Evolutionary conservation across 2,888 invertebrate species (phyloP).

Genomic region (Eupithecia pulchellata): DNA sequence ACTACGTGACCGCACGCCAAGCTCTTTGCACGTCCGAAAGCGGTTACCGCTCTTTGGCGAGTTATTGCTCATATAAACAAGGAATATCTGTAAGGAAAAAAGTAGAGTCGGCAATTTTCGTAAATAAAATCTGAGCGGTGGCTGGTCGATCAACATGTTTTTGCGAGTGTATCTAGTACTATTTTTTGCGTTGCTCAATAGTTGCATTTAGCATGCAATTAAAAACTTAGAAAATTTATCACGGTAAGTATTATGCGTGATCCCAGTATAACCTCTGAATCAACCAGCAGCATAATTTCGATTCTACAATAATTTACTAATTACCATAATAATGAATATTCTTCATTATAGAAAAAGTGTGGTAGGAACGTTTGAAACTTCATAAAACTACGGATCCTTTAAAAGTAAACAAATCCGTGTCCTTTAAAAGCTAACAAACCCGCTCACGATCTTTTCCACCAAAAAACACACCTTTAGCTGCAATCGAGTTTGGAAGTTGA

Average conservation of each 20-base stretch:
- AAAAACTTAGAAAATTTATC: too few relatives aligned
- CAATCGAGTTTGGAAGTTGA: slow-evolving; percentile 50
- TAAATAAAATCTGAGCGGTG: not conserved
- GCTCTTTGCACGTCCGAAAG: slow-evolving; percentile 50
- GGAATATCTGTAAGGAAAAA: not conserved
- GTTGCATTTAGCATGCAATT: not conserved
- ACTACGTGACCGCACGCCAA: slow-evolving; percentile 55
- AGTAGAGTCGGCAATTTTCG: not conserved
- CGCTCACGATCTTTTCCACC: not conserved
- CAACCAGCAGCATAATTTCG: not conserved
- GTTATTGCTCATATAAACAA: not conserved
- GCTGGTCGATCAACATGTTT: not conserved
- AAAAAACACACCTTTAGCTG: not conserved
- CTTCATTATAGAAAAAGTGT: not conserved
- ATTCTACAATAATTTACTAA: not conserved
- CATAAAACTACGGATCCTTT: not conserved
- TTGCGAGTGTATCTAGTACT: not conserved
- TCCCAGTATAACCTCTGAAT: too few relatives aligned
- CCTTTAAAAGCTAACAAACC: not conserved
- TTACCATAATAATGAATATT: not conserved
- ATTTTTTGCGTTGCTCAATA: not conserved
- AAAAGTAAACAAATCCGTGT: not conserved
- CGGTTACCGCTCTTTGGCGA: slow-evolving; percentile 34
- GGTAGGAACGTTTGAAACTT: not conserved
- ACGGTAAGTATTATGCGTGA: not conserved